Evolutionary conservation across 1,140 invertebrate genomes (phyloP), one percentile per base, ranked within the genome.

Genomic region (Zaprionus capensis): DNA sequence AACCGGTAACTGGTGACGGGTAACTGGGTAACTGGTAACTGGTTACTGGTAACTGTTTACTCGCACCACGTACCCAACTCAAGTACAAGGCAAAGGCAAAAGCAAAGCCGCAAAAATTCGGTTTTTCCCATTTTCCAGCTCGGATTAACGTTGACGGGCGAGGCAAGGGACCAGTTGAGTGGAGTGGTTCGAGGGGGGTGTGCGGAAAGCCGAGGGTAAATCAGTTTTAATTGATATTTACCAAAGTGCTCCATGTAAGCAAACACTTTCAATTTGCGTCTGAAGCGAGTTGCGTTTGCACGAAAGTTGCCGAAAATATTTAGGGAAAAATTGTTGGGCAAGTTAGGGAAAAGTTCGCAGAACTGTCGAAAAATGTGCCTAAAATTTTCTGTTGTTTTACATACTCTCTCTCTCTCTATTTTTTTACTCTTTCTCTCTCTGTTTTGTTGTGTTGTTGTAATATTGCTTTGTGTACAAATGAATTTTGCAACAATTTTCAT

Each of bases 181-280:
- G 15, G 41, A 17, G 41, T 1, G 5, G 14, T 15, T 5, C 3
- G 4, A 5, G n/a, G 15, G 7, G 41, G 5, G 6, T n/a, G 2
- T 44, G 44, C 26, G 14, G 57, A 36, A 9, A 38, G 71, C 62
- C 63, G 56, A 56, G 72, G 58, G 85, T 81, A 85, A 90, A 90
- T 80, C 85, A 85, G 85, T 90, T 90, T 90, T 90, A 90, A 90
- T 90, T 90, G 85, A 90, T 90, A 90, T 90, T 90, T 90, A 82
- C 85, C 86, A 91, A 90, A 90, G 85, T 90, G 71, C 85, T 90
- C 61, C 69, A 82, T 90, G 85, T 80, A 91, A 75, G 82, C 79
- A 90, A 90, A 90, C 85, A 90, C 86, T 90, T 90, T 76, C 71
- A 71, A 76, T 82, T 76, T 78, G 70, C 67, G 76, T 88, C 78